Percentiles rank a stretch among this genome's conserved stretches.
Evolutionary conservation across 2,888 invertebrate genomes (phyloP).

Genomic region (Coecobrya sp.): DNA sequence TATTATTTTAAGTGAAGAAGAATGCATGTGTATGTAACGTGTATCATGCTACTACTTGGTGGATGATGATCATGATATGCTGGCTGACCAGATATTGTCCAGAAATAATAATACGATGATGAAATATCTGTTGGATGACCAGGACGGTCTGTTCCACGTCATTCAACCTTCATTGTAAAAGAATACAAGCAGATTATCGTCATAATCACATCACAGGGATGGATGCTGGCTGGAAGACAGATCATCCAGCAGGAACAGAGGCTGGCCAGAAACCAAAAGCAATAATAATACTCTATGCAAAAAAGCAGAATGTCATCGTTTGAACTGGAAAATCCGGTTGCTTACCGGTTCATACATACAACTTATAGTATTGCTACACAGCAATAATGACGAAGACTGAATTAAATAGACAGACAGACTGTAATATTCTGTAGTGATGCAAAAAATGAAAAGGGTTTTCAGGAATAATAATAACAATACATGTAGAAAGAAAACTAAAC

Average conservation of each 20-base stretch:
- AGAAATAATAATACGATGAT: not conserved
- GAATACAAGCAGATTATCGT: not conserved
- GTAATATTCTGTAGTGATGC: no score
- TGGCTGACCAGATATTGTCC: not conserved
- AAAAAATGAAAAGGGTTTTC: no score
- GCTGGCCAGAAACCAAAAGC: not conserved
- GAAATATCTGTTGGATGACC: not conserved
- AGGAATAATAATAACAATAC: no score
- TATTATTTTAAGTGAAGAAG: not conserved
- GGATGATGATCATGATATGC: not conserved
- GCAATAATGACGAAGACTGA: not conserved
- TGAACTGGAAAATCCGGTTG: slow-evolving; percentile 66
- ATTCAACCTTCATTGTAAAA: slow-evolving; percentile 23
- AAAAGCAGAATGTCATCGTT: slow-evolving; percentile 57
- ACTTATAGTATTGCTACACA: no score
- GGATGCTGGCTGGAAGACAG: not conserved
- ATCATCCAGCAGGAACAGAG: slow-evolving; percentile 3
- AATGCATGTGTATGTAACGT: not conserved
- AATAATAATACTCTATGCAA: no score
- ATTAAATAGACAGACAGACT: slow-evolving; percentile 27
- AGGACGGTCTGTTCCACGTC: slow-evolving; percentile 9
- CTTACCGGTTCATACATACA: not conserved
- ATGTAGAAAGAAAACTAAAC: no score
- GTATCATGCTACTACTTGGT: not conserved
- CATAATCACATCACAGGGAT: not conserved